phyloP scores from a whole-genome alignment of 37 sponge, comb jelly and placozoan species.

The Amphimedon queenslandica region DNA sequence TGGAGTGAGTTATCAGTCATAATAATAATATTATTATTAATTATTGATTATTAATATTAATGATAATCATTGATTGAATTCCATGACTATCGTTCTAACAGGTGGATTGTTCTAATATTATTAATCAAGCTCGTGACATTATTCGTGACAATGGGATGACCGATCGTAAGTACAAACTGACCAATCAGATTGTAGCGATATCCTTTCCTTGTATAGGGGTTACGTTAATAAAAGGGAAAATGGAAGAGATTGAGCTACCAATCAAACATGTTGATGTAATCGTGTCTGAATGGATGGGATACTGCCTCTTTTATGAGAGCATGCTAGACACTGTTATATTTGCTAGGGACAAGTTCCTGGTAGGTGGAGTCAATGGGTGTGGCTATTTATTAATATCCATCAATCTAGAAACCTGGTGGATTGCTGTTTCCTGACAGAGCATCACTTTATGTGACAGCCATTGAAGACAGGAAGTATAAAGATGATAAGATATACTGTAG shows the following conservation, averaged over 20 bases:
- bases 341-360: conserved; percentile 97
- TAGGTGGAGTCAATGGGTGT: conserved; percentile 22
- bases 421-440: conserved; percentile 94
- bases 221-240: conserved; percentile 79
- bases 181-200: not conserved
- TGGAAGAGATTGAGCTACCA: conserved; percentile 91
- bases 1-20: conserved; percentile 70
- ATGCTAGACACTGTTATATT: conserved; percentile 94
- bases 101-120: conserved; percentile 86
- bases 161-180: conserved; percentile 25
- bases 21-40: too few species aligned
- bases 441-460: conserved; percentile 81
- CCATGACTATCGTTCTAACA: conserved; percentile 7
- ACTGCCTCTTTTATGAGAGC: conserved; percentile 98
- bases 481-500: conserved; percentile 94
- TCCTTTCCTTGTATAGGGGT: conserved; percentile 27
- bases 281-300: conserved; percentile 99
- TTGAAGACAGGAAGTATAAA: conserved; percentile 97
- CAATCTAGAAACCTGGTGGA: conserved; percentile 69
- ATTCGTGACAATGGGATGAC: conserved; percentile 66
- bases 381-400: not conserved
- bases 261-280: conserved; percentile 92
- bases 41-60: too few species aligned
- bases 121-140: conserved; percentile 77
- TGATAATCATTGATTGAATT: too few species aligned